Evolutionary conservation across 1,140 invertebrate genomes (phyloP).

Genomic region (Bombus sylvicola): DNA sequence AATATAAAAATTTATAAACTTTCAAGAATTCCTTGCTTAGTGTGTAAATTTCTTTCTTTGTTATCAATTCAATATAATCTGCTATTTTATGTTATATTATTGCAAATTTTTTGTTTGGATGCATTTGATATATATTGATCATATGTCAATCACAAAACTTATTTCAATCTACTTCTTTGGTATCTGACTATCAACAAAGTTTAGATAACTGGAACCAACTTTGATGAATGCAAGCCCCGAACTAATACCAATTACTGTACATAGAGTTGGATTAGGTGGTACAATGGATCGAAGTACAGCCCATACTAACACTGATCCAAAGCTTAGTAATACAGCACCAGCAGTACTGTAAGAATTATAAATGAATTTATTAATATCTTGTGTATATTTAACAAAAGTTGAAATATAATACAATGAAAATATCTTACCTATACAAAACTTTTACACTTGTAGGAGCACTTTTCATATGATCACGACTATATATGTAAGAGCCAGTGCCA

Average conservation of each 20-base stretch:
- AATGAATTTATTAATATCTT: not conserved
- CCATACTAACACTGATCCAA: slow-evolving; percentile 89
- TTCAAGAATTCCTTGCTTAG: slow-evolving; percentile 32
- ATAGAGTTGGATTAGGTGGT: slow-evolving; percentile 85
- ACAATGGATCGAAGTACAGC: slow-evolving; percentile 87
- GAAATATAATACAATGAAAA: not conserved
- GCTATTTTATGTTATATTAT: slow-evolving; percentile 26
- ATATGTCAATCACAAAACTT: not conserved
- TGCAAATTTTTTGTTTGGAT: slow-evolving; percentile 30
- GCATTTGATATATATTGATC: slow-evolving; percentile 27
- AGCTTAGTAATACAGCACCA: slow-evolving; percentile 86
- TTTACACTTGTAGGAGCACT: slow-evolving; percentile 77
- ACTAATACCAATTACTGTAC: slow-evolving; percentile 85
- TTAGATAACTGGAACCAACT: slow-evolving; percentile 85
- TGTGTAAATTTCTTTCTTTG: not conserved
- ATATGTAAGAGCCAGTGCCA: slow-evolving; percentile 86
- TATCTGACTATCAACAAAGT: slow-evolving; percentile 79
- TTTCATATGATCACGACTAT: slow-evolving; percentile 85
- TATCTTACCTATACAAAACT: slow-evolving; percentile 83
- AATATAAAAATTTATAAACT: slow-evolving; percentile 38
- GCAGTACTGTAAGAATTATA: slow-evolving; percentile 81
- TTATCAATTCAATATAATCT: not conserved
- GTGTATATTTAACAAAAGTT: not conserved
- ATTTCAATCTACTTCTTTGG: slow-evolving; percentile 55
- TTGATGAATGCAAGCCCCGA: slow-evolving; percentile 85